phyloP scores from a whole-genome alignment of 2,888 invertebrate genomes.

The Patella ulyssiponensis region DNA sequence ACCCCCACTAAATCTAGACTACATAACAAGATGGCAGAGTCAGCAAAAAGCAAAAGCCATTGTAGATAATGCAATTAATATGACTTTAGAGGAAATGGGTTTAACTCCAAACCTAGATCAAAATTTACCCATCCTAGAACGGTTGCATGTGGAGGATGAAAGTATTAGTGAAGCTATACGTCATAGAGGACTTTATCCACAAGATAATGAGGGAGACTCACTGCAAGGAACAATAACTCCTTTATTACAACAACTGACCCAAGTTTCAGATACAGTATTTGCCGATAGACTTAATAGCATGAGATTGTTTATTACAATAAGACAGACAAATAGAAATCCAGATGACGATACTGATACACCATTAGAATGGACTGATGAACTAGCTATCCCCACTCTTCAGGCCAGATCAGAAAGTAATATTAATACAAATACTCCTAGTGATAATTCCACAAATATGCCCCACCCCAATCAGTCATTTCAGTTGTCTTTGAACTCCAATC shows the following conservation, averaged over 20 bases:
- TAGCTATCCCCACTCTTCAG: background rate
- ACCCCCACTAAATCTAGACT: background rate
- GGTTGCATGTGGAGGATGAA: slow-evolving; percentile 15
- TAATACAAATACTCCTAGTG: background rate
- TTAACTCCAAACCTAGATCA: slow-evolving; percentile 19
- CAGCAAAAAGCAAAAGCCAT: slow-evolving; percentile 27
- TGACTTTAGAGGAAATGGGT: slow-evolving; percentile 25
- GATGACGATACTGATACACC: background rate
- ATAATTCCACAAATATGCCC: background rate
- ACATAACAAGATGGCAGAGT: slow-evolving; percentile 19
- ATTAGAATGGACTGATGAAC: slow-evolving; percentile 4
- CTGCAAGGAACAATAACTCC: slow-evolving; percentile 10
- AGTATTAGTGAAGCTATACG: slow-evolving; percentile 19
- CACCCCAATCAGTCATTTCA: background rate
- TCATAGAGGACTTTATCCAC: slow-evolving; percentile 5
- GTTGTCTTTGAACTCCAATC: background rate
- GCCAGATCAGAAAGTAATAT: background rate
- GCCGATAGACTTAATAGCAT: background rate
- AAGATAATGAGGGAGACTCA: background rate
- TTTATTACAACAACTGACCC: slow-evolving; percentile 8
- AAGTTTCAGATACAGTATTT: slow-evolving; percentile 16
- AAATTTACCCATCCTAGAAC: background rate
- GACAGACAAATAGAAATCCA: background rate
- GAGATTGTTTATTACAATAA: background rate
- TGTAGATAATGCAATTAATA: slow-evolving; percentile 27